These are phyloP conservation scores for Emydocephalus ijimae DNA, from an alignment of 2,113 vertebrate genomes.

Conservation along the genomic window DNA sequence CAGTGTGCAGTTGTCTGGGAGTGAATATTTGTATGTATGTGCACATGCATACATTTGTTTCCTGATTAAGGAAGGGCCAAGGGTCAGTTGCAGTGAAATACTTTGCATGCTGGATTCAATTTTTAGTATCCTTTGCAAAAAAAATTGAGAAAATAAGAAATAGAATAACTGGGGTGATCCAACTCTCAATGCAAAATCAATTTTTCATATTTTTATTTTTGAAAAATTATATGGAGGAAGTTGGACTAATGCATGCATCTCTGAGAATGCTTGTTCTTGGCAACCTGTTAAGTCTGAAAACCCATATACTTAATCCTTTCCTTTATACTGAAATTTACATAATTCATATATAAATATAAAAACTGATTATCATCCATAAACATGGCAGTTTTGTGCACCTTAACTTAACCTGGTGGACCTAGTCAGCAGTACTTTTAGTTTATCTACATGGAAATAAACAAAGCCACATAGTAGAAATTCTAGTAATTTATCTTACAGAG, in stretches of 20 bases:
- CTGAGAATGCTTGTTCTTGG: not conserved
- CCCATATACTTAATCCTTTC: not conserved
- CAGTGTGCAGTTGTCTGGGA: not conserved
- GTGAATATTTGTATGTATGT: not conserved
- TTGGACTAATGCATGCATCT: not conserved
- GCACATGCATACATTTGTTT: not conserved
- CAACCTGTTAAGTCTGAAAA: not conserved
- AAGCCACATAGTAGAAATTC: not conserved
- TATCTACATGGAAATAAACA: not conserved
- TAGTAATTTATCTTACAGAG: not conserved
- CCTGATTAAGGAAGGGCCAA: not conserved
- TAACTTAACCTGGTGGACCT: not conserved
- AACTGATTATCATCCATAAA: not conserved
- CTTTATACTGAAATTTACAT: not conserved
- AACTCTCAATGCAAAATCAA: not conserved
- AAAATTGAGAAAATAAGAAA: not conserved
- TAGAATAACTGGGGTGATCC: not conserved
- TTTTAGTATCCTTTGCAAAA: not conserved
- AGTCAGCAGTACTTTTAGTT: not conserved
- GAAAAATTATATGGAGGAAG: not conserved
- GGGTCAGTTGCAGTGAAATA: not conserved
- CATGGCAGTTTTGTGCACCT: not conserved
- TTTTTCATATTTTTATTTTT: not conserved
- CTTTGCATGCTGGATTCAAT: not conserved
- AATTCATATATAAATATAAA: not conserved